Evolutionary conservation across 2,888 invertebrate genomes (phyloP).

Genomic region (Oxycera nigricornis): DNA sequence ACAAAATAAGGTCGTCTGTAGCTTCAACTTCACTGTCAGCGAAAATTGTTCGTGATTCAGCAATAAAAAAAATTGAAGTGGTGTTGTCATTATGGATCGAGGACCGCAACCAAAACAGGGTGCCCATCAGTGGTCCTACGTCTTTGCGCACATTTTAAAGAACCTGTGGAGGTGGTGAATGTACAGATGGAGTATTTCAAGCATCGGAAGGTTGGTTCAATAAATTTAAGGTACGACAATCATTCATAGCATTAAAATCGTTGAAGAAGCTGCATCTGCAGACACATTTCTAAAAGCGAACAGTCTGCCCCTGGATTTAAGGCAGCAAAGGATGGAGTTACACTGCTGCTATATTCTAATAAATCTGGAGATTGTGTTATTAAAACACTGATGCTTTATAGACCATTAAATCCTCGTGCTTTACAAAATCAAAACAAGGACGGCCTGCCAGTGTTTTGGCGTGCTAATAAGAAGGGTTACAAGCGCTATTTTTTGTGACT

Average conservation of each 20-base stretch:
- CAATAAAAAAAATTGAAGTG: neutral
- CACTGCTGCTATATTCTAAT: neutral
- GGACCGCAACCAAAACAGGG: neutral
- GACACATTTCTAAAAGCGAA: neutral
- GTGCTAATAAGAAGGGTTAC: neutral
- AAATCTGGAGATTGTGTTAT: neutral
- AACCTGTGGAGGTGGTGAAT: neutral
- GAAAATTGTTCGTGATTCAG: neutral
- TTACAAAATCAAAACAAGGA: neutral
- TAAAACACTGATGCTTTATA: neutral
- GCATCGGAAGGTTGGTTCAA: neutral
- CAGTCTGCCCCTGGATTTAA: neutral
- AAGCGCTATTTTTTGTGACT: neutral
- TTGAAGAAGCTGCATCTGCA: neutral
- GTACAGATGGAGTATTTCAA: neutral
- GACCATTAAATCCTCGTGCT: neutral
- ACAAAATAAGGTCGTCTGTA: neutral
- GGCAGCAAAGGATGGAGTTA: neutral
- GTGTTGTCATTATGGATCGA: neutral
- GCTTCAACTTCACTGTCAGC: neutral
- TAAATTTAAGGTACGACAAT: conserved; percentile 11
- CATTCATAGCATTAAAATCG: neutral
- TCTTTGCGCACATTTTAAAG: neutral
- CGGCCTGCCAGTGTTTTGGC: neutral
- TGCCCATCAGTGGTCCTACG: neutral